Evolutionary conservation across 2,113 vertebrate species (phyloP).

Genomic region (Scatophagus argus): DNA sequence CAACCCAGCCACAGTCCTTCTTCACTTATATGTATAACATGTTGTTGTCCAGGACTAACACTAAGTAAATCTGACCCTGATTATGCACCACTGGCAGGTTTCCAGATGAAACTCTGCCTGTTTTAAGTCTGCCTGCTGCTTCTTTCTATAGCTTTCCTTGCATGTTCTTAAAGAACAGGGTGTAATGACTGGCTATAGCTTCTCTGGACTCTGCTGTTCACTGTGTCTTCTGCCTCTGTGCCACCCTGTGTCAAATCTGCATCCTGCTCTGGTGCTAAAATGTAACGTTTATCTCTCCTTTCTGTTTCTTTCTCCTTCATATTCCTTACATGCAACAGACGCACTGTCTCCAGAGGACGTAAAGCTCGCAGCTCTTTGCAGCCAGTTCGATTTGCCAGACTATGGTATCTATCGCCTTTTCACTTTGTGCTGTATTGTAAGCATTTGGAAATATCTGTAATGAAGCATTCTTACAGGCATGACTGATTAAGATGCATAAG

Average conservation of each 20-base stretch:
- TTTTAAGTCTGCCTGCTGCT: slow-evolving; percentile 29
- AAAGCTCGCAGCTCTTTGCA: slow-evolving; percentile 87
- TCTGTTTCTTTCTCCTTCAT: slow-evolving; percentile 53
- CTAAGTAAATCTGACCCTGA: neutral
- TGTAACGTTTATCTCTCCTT: slow-evolving; percentile 13
- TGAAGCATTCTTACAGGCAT: neutral
- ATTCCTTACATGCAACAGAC: slow-evolving; percentile 80
- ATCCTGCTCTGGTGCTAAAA: slow-evolving; percentile 20
- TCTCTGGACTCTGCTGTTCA: slow-evolving; percentile 61
- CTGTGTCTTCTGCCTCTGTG: slow-evolving; percentile 52
- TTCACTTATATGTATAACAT: neutral
- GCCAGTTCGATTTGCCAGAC: slow-evolving; percentile 83
- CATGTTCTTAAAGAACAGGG: slow-evolving; percentile 31
- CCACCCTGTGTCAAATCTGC: slow-evolving; percentile 3
- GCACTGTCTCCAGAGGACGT: slow-evolving; percentile 84
- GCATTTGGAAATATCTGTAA: neutral
- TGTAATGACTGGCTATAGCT: slow-evolving; percentile 69
- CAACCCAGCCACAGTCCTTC: slow-evolving; percentile 38
- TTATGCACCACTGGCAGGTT: neutral
- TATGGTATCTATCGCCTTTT: slow-evolving; percentile 81
- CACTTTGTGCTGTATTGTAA: slow-evolving; percentile 1
- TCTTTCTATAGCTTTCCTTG: slow-evolving; percentile 28
- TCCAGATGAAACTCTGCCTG: neutral
- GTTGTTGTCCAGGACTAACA: slow-evolving; percentile 17
- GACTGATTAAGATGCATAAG: neutral